Percentiles rank a stretch among this genome's conserved stretches.
Evolutionary conservation across 1,140 invertebrate species (phyloP).

Genomic region (Listronotus oregonensis): DNA sequence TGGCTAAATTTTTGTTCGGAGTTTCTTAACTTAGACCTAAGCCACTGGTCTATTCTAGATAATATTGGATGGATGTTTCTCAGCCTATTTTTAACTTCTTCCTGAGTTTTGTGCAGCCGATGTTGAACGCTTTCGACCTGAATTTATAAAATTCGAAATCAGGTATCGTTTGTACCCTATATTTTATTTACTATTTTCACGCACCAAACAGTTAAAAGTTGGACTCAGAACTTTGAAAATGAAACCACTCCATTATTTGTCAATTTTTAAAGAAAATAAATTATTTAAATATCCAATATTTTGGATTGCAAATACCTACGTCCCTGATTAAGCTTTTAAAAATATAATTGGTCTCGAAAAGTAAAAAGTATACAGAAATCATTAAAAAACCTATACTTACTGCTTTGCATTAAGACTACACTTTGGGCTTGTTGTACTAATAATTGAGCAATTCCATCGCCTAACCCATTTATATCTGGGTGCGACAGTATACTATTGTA

Average conservation of each 20-base stretch:
- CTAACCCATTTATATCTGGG: constrained; percentile 74
- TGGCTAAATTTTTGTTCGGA: constrained; percentile 71
- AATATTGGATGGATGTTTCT: constrained; percentile 74
- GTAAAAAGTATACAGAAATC: too few relatives aligned
- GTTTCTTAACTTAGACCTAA: constrained; percentile 68
- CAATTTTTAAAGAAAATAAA: too few relatives aligned
- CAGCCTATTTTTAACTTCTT: constrained; percentile 66
- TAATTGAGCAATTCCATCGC: constrained; percentile 77
- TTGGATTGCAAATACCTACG: too few relatives aligned
- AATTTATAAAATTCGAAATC: too few relatives aligned
- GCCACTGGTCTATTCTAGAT: constrained; percentile 78
- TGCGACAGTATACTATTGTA: constrained; percentile 79
- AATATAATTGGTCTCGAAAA: too few relatives aligned
- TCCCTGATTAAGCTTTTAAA: too few relatives aligned
- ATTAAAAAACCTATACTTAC: constrained; percentile 1
- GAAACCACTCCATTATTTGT: too few relatives aligned
- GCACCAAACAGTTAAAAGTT: too few relatives aligned
- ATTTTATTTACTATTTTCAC: too few relatives aligned
- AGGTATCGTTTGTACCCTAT: too few relatives aligned
- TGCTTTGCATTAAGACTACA: constrained; percentile 77
- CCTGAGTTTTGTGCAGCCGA: constrained; percentile 69
- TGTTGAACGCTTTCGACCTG: constrained; percentile 77
- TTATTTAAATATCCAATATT: too few relatives aligned
- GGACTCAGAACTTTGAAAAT: too few relatives aligned
- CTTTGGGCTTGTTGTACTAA: constrained; percentile 88